phyloP scores from a whole-genome alignment of 2,888 invertebrate species.

The Phlogophora meticulosa region DNA sequence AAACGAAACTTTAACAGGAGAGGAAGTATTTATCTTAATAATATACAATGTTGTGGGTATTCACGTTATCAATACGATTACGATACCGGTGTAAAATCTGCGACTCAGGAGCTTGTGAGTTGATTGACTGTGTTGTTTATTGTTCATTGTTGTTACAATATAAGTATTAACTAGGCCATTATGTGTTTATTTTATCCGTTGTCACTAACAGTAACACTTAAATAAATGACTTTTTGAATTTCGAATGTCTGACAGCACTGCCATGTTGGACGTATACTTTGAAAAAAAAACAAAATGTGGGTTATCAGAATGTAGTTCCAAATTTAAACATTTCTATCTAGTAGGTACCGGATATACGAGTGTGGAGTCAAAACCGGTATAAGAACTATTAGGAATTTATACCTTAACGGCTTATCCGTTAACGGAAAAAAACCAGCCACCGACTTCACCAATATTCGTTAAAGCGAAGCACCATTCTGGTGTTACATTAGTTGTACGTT shows the following conservation, averaged over 20 bases:
- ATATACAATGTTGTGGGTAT: background rate
- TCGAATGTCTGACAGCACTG: background rate
- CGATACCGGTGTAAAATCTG: background rate
- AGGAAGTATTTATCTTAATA: slow-evolving; percentile 14
- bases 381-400: background rate
- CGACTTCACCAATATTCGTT: background rate
- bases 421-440: slow-evolving; percentile 14
- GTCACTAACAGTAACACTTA: too few species aligned
- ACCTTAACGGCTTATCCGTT: background rate
- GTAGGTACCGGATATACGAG: background rate
- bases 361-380: slow-evolving; percentile 11
- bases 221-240: too few species aligned
- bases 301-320: background rate
- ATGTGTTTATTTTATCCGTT: background rate
- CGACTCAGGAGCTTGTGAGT: slow-evolving; percentile 4
- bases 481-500: background rate
- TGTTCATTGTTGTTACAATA: slow-evolving; percentile 19
- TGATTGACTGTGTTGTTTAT: slow-evolving; percentile 22
- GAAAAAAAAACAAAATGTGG: background rate
- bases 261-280: background rate
- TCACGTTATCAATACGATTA: background rate
- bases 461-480: slow-evolving; percentile 1
- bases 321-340: background rate
- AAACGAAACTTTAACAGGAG: background rate
- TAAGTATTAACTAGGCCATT: background rate